These are phyloP conservation scores for Hydraecia micacea DNA, from an alignment of 2,888 invertebrate species.

Conservation along the genomic window DNA sequence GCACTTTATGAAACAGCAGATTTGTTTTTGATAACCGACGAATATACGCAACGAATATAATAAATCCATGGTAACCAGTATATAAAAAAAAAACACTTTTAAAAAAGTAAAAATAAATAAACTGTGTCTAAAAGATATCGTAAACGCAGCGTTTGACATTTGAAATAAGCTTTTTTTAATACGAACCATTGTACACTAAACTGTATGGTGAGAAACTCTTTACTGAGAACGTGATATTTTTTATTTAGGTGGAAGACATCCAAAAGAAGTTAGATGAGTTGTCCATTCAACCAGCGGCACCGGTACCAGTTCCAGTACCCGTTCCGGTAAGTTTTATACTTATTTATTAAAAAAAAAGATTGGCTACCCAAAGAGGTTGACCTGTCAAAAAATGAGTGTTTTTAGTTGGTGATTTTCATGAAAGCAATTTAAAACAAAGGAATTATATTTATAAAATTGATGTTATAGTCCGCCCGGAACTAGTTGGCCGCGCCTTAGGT, in stretches of 20 bases:
- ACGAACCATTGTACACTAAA: neutral
- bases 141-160: neutral
- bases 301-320: slow-evolving; percentile 70
- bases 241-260: slow-evolving; percentile 82
- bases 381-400: neutral
- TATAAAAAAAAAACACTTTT: no score
- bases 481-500: no score
- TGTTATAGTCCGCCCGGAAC: no score
- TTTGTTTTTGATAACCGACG: no score
- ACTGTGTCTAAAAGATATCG: neutral
- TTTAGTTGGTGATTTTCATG: neutral
- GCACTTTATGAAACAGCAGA: no score
- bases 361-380: neutral
- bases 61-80: no score
- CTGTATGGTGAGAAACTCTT: neutral
- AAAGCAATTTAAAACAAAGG: neutral
- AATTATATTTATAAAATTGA: neutral
- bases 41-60: no score
- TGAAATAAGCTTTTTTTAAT: neutral
- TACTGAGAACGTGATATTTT: neutral
- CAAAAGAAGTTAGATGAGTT: slow-evolving; percentile 84
- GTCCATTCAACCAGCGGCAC: slow-evolving; percentile 66
- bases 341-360: neutral
- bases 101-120: neutral
- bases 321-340: slow-evolving; percentile 72